Evolutionary conservation across 2,797 vertebrate genomes (phyloP), one percentile per base, ranked within the genome.

Genomic region (Anguilla anguilla): DNA sequence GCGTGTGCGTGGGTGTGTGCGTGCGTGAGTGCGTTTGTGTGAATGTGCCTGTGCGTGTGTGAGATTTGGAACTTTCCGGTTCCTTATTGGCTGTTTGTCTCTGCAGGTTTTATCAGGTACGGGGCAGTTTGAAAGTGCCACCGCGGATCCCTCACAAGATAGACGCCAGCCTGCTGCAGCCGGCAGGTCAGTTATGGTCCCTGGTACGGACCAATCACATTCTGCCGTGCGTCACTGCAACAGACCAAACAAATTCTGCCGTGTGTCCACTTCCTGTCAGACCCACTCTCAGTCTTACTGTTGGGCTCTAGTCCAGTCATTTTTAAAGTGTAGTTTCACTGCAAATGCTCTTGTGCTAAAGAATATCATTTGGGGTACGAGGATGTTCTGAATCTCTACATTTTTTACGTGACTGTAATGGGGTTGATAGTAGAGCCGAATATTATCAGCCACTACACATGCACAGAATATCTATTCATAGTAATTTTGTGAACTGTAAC

Each of bases 41-140:
- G 51, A 0, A 17, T 11, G 10, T 6, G 55, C 55, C 1, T 57
- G 10, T 57, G 59, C 22, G 59, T 61, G 61, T 10, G 61, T 9
- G 61, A 49, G 77, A 79, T 46, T 7, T 79, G 35, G 31, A 49
- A 53, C 9, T 9, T 88, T 87, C 19, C 67, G 89, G 89, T 84
- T 74, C 46, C 91, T 6, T 89, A 25, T 89, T 31, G 31, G 57
- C 3, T 0, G 64, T 94, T 93, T 91, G 46, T 91, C 91, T 81
- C 88, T 93, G 92, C 92, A 99, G 98, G 88, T 99, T 99, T 95
- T 99, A 99, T 95, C 98, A 99, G 95, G 97, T 99, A 77, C 98
- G 98, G 93, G 95, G 95, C 53, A 97, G 94, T 90, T 96, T 99
- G 94, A 99, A 98, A 95, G 95, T 99, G 89, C 98, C 99, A 91